Evolutionary conservation across 2,888 invertebrate genomes (phyloP), one percentile per base, ranked within the genome.

Genomic region (Caenorhabditis zanzibari): DNA sequence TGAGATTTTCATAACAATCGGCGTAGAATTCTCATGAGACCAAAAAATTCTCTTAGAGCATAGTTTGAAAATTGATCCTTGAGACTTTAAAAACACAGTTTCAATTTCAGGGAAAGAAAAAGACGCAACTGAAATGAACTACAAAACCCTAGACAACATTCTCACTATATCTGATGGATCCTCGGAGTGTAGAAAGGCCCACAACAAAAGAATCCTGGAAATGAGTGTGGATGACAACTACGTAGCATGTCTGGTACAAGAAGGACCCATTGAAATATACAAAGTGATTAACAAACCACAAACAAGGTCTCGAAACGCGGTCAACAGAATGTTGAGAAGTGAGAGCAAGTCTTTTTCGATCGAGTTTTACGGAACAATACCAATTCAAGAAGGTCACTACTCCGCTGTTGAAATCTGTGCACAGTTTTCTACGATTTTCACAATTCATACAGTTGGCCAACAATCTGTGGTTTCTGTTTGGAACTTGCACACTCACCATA

Each of bases 181-280:
- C 5, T 22, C 61, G 2, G 63, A 61, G 22, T 19, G 28, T 0
- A 52, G 38, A 1, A 69, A 54, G 19, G 44, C 63, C 7, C 69
- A 77, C 19, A 28, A 26, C 4, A 61, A 71, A n/a, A 66, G 38
- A 19, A 38, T 71, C 28, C 38, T 49, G 0, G 81, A 38, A 41
- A 35, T 74, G 35, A 63, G 56, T 66, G 72, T 66, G 6, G 72
- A 80, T n/a, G 71, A 72, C 1, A 56, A 80, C 22, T 80, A 72
- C 19, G 66, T 80, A 2, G 82, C 74, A 10, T 82, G 77, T 38
- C 35, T 82, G 7, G 14, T 77, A 1, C 61, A 54, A 14, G 61
- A 73, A 22, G 82, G 82, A 12, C 69, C 79, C 14, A 69, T 82
- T 32, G 82, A 79, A 28, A 16, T 82, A 9, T 68, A 82, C 56